Evolutionary conservation across 2,113 vertebrate species (phyloP), one percentile per base, ranked within the genome.

Genomic region (Rhinolophus sinicus): DNA sequence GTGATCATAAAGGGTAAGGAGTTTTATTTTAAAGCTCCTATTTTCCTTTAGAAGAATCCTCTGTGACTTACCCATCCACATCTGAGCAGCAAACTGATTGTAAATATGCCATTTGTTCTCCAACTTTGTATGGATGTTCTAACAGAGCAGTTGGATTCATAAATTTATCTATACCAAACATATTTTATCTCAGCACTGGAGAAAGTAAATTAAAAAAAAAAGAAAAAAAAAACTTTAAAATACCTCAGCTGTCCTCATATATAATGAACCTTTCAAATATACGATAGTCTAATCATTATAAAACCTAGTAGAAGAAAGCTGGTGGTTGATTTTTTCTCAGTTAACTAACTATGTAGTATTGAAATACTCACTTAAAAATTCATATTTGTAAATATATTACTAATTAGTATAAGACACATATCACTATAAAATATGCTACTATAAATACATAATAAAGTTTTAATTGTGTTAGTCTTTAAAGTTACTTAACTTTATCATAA

Each of bases 21-120:
- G 65, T 95, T 97, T 96, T 90, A 96, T 95, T 97, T 95, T 72
- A 96, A 96, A 94, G 77, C 33, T 84, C 65, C 50, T 82, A 44
- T 78, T 94, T 96, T 90, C 47, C 64, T 95, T 96, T 96, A 73
- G 92, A 94, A 94, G 64, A 78, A 94, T 88, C 86, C 35, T 69
- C 67, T 33, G 54, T 58, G 88, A 85, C 88, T 93, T 96, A 75
- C 72, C 58, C 88, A 88, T 85, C 62, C 47, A 77, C 21, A 81
- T 40, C 83, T 10, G 0, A 14, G 24, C 40, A 60, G 72, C 35
- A 69, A 85, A 86, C 77, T 94, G 90, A 69, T 44, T 96, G 85
- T 96, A 95, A 97, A 96, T 81, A 95, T 77, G 93, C 13, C 76
- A 93, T 60, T 96, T 93, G 28, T 92, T 92, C 76, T 90, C 56